These are phyloP conservation scores for Leptinotarsa rubiginosa DNA, from an alignment of 2,888 invertebrate species.

Conservation along the genomic window DNA sequence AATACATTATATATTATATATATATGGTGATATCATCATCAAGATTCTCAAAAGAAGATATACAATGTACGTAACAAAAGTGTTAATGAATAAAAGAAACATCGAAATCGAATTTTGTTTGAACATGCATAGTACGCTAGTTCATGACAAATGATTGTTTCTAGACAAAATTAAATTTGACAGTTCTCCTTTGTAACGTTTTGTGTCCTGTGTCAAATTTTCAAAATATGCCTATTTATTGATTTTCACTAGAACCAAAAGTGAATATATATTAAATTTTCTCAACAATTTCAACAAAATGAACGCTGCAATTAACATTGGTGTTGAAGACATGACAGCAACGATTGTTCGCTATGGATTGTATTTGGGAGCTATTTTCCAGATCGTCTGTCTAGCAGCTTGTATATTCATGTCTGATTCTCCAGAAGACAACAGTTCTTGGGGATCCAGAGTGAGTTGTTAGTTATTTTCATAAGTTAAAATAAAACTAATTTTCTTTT, in stretches of 20 bases:
- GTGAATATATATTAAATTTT: not conserved
- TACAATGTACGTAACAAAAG: too few relatives aligned
- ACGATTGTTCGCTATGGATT: slow-evolving; percentile 83
- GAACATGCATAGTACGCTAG: too few relatives aligned
- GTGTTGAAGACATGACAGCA: slow-evolving; percentile 78
- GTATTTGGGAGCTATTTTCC: slow-evolving; percentile 89
- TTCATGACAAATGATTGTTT: too few relatives aligned
- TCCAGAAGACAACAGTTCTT: slow-evolving; percentile 65
- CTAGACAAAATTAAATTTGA: too few relatives aligned
- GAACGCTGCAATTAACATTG: slow-evolving; percentile 68
- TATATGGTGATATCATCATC: too few relatives aligned
- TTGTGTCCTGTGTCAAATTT: too few relatives aligned
- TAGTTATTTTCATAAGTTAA: not conserved
- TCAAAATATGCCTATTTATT: not conserved
- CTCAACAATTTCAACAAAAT: slow-evolving; percentile 51
- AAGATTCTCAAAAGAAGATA: too few relatives aligned
- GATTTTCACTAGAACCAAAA: not conserved
- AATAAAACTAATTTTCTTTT: slow-evolving; percentile 29
- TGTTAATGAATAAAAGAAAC: too few relatives aligned
- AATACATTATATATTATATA: too few relatives aligned
- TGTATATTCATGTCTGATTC: slow-evolving; percentile 82
- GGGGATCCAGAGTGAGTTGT: slow-evolving; percentile 66
- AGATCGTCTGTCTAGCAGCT: slow-evolving; percentile 84
- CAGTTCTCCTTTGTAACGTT: too few relatives aligned
- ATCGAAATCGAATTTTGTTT: too few relatives aligned